A percentile compares a stretch with the other conserved stretches of the same genome.
Conservation (phyloP, 2,113 vertebrate species). For the Micromys minutus region DNA sequence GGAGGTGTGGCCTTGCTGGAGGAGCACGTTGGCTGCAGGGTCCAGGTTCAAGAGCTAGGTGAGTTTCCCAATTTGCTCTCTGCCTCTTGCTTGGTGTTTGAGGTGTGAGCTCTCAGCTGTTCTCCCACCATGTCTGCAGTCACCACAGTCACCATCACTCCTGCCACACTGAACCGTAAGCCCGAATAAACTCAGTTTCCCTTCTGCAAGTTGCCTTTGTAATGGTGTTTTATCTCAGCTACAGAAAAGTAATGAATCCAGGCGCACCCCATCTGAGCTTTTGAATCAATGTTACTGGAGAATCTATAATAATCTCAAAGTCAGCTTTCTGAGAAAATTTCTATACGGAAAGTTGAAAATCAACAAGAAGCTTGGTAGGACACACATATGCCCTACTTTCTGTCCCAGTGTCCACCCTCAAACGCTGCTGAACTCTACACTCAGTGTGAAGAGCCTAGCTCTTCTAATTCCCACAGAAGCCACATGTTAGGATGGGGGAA, state of each 20-base stretch:
- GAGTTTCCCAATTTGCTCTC: too few species aligned
- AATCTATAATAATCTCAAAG: not conserved
- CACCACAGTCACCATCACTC: too few species aligned
- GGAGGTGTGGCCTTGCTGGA: not conserved
- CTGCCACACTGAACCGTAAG: not conserved
- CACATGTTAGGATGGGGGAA: conserved; percentile 20
- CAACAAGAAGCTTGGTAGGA: not conserved
- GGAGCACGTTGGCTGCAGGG: not conserved
- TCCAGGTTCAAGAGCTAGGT: not conserved
- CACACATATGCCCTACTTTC: not conserved
- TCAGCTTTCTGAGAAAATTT: conserved; percentile 31
- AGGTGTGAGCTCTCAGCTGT: not conserved
- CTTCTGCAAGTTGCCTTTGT: not conserved
- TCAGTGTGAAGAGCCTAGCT: not conserved
- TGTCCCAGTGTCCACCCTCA: not conserved
- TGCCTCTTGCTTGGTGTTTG: not conserved
- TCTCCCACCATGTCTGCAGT: too few species aligned
- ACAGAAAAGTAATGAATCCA: not conserved
- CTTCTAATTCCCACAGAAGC: conserved; percentile 33
- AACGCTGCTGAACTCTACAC: not conserved
- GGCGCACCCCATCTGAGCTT: not conserved
- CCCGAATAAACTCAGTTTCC: not conserved
- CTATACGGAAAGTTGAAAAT: not conserved
- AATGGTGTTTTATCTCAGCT: not conserved
- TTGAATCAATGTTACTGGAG: not conserved